phyloP scores from a whole-genome alignment of 2,113 vertebrate genomes.

The Halichoeres trimaculatus region DNA sequence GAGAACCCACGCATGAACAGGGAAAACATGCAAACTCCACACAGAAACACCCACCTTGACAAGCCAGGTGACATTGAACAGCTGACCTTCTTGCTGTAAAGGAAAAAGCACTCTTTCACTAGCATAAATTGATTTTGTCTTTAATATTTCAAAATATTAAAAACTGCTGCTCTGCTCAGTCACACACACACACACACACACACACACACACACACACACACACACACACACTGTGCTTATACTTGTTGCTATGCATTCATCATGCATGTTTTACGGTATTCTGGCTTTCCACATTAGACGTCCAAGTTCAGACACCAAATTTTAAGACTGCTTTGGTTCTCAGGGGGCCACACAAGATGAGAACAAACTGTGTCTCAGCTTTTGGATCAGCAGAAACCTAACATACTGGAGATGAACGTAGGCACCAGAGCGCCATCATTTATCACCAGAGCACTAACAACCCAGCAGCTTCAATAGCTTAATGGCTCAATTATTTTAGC shows the following conservation, averaged over 20 bases:
- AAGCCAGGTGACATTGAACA: too few species aligned
- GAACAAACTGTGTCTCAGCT: slow-evolving; percentile 62
- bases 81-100: too few species aligned
- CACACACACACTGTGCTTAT: slow-evolving; percentile 9
- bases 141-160: too few species aligned
- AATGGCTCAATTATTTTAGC: slow-evolving; percentile 66
- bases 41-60: too few species aligned
- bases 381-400: slow-evolving; percentile 29
- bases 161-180: too few species aligned
- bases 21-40: too few species aligned
- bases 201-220: too few species aligned
- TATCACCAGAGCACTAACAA: slow-evolving; percentile 58
- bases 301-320: slow-evolving; percentile 42
- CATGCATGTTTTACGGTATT: slow-evolving; percentile 41
- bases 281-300: slow-evolving; percentile 22
- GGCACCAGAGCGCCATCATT: slow-evolving; percentile 55
- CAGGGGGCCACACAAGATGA: slow-evolving; percentile 54
- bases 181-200: too few species aligned
- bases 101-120: too few species aligned
- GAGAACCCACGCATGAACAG: too few species aligned
- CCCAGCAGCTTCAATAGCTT: slow-evolving; percentile 38
- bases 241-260: slow-evolving; percentile 33
- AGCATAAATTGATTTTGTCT: too few species aligned
- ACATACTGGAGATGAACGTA: slow-evolving; percentile 30
- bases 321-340: slow-evolving; percentile 57